Percentiles rank a stretch among this genome's conserved stretches.
These are phyloP conservation scores for Mesoligia furuncula DNA, from an alignment of 2,888 invertebrate genomes.

Conservation along the genomic window DNA sequence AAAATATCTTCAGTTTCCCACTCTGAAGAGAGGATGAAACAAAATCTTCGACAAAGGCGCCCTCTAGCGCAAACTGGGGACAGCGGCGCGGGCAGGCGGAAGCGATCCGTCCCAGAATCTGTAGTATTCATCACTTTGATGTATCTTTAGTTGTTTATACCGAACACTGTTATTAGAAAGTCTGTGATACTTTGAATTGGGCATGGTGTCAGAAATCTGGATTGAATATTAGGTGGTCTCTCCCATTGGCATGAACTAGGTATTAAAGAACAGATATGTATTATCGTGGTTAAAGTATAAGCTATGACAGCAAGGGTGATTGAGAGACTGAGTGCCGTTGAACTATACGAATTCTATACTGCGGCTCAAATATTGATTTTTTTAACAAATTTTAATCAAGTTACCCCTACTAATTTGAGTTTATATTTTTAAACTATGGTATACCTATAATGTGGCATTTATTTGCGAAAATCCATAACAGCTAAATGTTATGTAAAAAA, in stretches of 20 bases:
- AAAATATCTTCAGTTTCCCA: slow-evolving; percentile 40
- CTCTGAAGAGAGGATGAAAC: slow-evolving; percentile 52
- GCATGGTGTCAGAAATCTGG: neutral
- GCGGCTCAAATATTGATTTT: too few species aligned
- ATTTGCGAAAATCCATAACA: neutral
- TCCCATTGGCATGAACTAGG: neutral
- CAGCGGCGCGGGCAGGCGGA: slow-evolving; percentile 47
- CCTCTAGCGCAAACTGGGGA: slow-evolving; percentile 53
- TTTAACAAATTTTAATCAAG: neutral
- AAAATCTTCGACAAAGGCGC: slow-evolving; percentile 53
- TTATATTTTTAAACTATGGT: neutral
- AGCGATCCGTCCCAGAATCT: slow-evolving; percentile 57
- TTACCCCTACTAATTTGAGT: neutral
- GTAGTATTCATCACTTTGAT: slow-evolving; percentile 58
- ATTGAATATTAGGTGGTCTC: neutral
- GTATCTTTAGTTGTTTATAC: slow-evolving; percentile 59
- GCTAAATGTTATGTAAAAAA: neutral
- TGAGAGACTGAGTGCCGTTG: neutral
- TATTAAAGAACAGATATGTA: too few species aligned
- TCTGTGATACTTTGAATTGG: slow-evolving; percentile 7
- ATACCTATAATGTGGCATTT: too few species aligned
- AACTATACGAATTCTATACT: too few species aligned
- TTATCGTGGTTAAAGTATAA: neutral
- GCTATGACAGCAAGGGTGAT: neutral
- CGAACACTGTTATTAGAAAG: slow-evolving; percentile 11